Percentiles rank a stretch among this genome's conserved stretches.
These are phyloP conservation scores for Phenganax stokvisi DNA, from an alignment of 92 coral and sea anemone genomes.

Conservation along the genomic window DNA sequence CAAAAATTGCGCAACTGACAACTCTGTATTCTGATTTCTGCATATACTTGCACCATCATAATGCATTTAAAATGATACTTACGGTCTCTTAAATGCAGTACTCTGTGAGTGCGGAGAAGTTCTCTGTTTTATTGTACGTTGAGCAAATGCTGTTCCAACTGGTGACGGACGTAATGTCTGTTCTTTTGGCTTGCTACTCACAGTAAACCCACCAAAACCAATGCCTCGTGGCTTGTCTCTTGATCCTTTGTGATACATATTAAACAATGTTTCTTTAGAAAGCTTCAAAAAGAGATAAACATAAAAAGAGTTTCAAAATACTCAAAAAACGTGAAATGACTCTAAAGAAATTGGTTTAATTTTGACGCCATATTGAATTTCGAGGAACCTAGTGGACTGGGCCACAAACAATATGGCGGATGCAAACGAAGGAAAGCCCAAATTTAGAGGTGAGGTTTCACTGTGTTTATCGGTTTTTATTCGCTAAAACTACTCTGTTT, in stretches of 20 bases:
- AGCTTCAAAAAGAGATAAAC: neutral
- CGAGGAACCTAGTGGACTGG: neutral
- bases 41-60: neutral
- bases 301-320: neutral
- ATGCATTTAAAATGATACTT: neutral
- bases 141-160: slow-evolving; percentile 4
- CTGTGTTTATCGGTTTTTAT: no score
- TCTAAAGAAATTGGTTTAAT: neutral
- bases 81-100: slow-evolving; percentile 23
- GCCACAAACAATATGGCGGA: slow-evolving; percentile 30
- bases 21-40: neutral
- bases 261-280: neutral
- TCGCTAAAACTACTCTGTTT: no score
- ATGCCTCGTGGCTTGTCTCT: slow-evolving; percentile 84
- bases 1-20: no score
- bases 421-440: neutral
- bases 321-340: neutral
- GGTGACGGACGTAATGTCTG: slow-evolving; percentile 17
- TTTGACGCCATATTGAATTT: slow-evolving; percentile 10
- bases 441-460: neutral
- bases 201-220: slow-evolving; percentile 87
- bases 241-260: slow-evolving; percentile 86
- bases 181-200: slow-evolving; percentile 74
- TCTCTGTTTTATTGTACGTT: slow-evolving; percentile 24
- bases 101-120: neutral